Conservation (phyloP, 2,888 invertebrate species). For the Andricus curvator region DNA sequence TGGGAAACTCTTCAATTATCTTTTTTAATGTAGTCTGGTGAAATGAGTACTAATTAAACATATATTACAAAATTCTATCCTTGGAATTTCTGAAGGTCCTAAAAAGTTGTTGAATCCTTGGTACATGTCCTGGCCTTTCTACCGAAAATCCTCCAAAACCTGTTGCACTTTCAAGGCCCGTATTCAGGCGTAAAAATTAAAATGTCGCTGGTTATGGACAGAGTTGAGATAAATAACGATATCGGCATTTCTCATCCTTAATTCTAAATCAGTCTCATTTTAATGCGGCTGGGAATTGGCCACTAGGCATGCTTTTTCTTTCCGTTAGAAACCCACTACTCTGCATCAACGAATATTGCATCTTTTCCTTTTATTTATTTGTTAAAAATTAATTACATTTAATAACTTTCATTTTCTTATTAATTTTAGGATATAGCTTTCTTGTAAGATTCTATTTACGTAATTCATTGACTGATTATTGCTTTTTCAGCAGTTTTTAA, state of each 20-base stretch:
- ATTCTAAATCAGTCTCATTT: constrained; percentile 68
- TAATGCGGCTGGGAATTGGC: constrained; percentile 60
- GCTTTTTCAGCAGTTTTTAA: not conserved
- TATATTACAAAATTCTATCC: not conserved
- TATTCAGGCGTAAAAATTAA: constrained; percentile 79
- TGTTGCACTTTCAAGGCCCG: constrained; percentile 74
- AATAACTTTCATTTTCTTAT: constrained; percentile 6
- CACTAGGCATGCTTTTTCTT: constrained; percentile 56
- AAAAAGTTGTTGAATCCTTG: constrained; percentile 1
- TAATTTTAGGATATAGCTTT: constrained; percentile 7
- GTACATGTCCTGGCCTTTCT: not conserved
- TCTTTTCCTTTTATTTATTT: constrained; percentile 19
- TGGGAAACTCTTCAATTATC: not conserved
- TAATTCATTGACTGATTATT: not conserved
- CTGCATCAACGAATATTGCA: constrained; percentile 52
- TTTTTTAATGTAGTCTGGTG: no score
- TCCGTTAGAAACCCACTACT: constrained; percentile 32
- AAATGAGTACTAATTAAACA: not conserved
- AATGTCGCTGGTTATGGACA: constrained; percentile 67
- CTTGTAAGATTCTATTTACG: not conserved
- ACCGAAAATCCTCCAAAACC: not conserved
- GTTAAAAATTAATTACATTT: not conserved
- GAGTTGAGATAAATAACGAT: constrained; percentile 32
- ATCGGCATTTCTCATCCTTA: constrained; percentile 59
- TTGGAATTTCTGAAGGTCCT: not conserved